Conservation (phyloP, 2,797 vertebrate species). For the Pagetopsis macropterus region DNA sequence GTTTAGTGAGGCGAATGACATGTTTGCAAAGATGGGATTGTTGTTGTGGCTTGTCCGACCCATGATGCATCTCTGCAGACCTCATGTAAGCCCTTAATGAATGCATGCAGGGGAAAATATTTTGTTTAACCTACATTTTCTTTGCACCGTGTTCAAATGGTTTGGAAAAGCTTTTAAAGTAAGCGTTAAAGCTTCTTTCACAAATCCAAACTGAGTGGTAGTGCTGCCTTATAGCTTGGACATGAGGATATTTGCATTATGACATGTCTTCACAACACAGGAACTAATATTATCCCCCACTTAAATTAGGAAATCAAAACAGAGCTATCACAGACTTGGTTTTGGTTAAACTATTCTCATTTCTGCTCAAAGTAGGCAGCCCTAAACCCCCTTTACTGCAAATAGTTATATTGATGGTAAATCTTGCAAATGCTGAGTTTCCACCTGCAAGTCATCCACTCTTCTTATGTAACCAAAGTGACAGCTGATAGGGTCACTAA, state of each 20-base stretch:
- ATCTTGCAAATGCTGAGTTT: constrained; percentile 14
- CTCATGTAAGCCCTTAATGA: constrained; percentile 44
- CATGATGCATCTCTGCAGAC: constrained; percentile 30
- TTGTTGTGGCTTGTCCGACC: constrained; percentile 47
- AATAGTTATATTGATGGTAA: constrained; percentile 11
- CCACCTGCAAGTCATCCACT: constrained; percentile 17
- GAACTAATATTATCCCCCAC: not conserved
- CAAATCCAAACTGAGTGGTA: constrained; percentile 7
- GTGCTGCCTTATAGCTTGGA: not conserved
- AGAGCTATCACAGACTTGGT: not conserved
- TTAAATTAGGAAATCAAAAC: not conserved
- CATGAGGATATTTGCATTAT: not conserved
- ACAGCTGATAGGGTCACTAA: constrained; percentile 19
- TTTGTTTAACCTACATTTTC: constrained; percentile 29
- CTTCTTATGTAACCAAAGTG: constrained; percentile 22
- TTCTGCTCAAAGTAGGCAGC: not conserved
- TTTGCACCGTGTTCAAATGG: not conserved
- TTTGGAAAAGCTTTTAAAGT: constrained; percentile 18
- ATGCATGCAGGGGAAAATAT: constrained; percentile 36
- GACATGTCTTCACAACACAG: not conserved
- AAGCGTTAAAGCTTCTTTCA: not conserved
- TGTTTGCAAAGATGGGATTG: constrained; percentile 29
- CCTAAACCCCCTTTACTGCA: constrained; percentile 3
- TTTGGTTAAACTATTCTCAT: constrained; percentile 14
- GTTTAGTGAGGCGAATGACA: constrained; percentile 10